Evolutionary conservation across 2,888 invertebrate genomes (phyloP).

Genomic region (Busseola fusca): DNA sequence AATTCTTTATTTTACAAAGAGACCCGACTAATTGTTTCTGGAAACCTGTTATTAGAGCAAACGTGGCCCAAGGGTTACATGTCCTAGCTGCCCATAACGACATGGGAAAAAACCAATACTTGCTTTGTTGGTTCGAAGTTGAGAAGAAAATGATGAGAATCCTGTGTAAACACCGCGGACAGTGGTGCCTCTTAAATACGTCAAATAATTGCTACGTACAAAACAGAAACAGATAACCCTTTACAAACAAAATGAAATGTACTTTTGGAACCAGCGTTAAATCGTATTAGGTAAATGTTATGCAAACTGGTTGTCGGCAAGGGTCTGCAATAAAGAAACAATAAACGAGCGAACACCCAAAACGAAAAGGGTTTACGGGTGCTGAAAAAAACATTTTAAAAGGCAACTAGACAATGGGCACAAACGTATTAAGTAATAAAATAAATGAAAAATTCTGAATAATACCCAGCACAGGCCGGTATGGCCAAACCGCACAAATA

Average conservation of each 20-base stretch:
- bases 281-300: slow-evolving; percentile 74
- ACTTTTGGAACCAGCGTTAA: slow-evolving; percentile 67
- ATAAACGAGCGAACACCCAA: slow-evolving; percentile 80
- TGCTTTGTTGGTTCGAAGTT: slow-evolving; percentile 61
- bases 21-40: slow-evolving; percentile 83
- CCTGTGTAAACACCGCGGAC: slow-evolving; percentile 64
- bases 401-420: slow-evolving; percentile 78
- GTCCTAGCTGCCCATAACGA: slow-evolving; percentile 56
- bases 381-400: slow-evolving; percentile 71
- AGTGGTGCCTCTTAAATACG: slow-evolving; percentile 60
- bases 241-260: slow-evolving; percentile 65
- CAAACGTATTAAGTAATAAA: slow-evolving; percentile 74
- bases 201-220: slow-evolving; percentile 59
- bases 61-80: slow-evolving; percentile 70
- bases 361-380: slow-evolving; percentile 77
- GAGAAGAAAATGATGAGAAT: slow-evolving; percentile 63
- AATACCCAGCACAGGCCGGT: slow-evolving; percentile 70
- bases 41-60: slow-evolving; percentile 82
- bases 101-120: slow-evolving; percentile 66
- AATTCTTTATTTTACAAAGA: slow-evolving; percentile 81
- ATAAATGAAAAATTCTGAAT: slow-evolving; percentile 76
- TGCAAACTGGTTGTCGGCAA: slow-evolving; percentile 79
- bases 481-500: slow-evolving; percentile 73
- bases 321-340: slow-evolving; percentile 79
- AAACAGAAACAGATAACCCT: slow-evolving; percentile 51